phyloP scores from a whole-genome alignment of 2,797 vertebrate species.

The Arnoldichthys spilopterus region DNA sequence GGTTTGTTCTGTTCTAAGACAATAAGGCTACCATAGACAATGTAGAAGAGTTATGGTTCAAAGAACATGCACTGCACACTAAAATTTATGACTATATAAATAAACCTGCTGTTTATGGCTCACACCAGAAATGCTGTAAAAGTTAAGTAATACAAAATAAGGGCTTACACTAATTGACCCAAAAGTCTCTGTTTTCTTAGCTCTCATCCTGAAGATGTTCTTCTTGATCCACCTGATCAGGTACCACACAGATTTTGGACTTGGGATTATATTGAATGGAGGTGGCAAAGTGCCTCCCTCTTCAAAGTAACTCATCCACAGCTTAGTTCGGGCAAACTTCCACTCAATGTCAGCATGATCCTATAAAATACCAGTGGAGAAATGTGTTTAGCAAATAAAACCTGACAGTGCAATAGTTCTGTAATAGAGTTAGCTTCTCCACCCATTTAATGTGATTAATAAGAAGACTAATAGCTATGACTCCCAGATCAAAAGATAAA shows the following conservation, averaged over 20 bases:
- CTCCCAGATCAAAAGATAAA: not conserved
- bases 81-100: not conserved
- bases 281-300: conserved; percentile 95
- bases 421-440: not conserved
- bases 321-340: conserved; percentile 98
- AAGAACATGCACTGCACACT: not conserved
- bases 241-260: conserved; percentile 94
- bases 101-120: too few relatives aligned
- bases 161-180: conserved; percentile 89
- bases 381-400: not conserved
- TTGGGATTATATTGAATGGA: conserved; percentile 96
- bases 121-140: not conserved
- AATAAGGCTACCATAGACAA: conserved; percentile 3
- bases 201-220: conserved; percentile 85
- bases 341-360: conserved; percentile 99
- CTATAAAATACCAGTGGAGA: conserved; percentile 66
- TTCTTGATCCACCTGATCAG: conserved; percentile 90
- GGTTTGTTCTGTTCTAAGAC: conserved; percentile 31
- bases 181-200: conserved; percentile 86
- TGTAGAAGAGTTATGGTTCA: not conserved
- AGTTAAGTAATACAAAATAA: not conserved
- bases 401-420: not conserved
- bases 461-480: not conserved
- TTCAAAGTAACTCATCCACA: conserved; percentile 99
- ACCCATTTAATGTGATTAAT: not conserved